phyloP scores from a whole-genome alignment of 1,140 invertebrate genomes.

The Psix sp. region DNA sequence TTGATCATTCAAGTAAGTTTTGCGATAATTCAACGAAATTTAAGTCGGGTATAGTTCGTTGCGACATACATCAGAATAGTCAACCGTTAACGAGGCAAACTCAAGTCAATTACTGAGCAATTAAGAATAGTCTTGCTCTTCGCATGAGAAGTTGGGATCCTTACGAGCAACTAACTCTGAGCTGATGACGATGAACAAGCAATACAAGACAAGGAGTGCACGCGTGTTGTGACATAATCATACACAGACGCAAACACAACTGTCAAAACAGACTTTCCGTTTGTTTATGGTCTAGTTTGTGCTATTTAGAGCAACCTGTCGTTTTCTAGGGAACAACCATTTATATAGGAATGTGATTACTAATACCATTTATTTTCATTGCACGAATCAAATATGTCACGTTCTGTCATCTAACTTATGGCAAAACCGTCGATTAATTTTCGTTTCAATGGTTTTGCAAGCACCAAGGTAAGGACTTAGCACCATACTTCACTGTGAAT shows the following conservation, averaged over 20 bases:
- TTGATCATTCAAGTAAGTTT: no score
- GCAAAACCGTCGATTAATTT: conserved; percentile 2
- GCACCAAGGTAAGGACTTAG: conserved; percentile 35
- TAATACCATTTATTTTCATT: conserved; percentile 41
- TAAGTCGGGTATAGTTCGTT: no score
- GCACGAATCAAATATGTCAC: conserved; percentile 46
- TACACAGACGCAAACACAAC: conserved; percentile 22
- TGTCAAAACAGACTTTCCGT: conserved; percentile 25
- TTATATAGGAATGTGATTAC: conserved; percentile 29
- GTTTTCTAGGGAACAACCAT: conserved; percentile 6
- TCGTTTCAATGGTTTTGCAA: conserved; percentile 6
- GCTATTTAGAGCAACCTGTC: conserved; percentile 28
- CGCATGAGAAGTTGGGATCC: conserved; percentile 15
- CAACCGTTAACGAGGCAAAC: conserved; percentile 27
- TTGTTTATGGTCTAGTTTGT: conserved; percentile 44
- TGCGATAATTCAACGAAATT: no score
- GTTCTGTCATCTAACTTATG: conserved; percentile 24
- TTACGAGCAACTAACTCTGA: conserved; percentile 13
- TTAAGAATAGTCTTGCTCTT: conserved; percentile 24
- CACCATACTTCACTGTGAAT: conserved; percentile 23
- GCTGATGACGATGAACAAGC: conserved; percentile 9
- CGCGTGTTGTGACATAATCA: conserved; percentile 5
- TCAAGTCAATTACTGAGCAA: conserved; percentile 26
- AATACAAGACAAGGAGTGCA: conserved; percentile 8
- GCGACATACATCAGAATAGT: conserved; percentile 17